Conservation (phyloP, 1,140 invertebrate species). For the Xylocopa sonorina region DNA sequence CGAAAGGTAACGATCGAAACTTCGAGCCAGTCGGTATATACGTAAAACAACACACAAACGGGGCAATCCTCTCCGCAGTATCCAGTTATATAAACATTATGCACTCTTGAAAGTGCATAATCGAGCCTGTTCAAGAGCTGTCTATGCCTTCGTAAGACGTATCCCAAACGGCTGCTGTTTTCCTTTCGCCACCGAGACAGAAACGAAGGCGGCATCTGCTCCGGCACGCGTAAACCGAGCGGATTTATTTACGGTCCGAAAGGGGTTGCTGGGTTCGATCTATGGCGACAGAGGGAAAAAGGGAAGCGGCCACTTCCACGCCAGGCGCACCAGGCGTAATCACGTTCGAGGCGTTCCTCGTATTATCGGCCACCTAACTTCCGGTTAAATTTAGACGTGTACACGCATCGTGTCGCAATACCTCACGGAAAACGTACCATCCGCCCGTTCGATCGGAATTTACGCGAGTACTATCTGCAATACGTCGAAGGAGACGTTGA, state of each 20-base stretch:
- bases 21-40: neutral
- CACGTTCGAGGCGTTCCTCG: slow-evolving; percentile 22
- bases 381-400: slow-evolving; percentile 54
- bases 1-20: neutral
- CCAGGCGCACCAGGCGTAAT: slow-evolving; percentile 44
- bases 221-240: slow-evolving; percentile 38
- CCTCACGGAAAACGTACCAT: neutral
- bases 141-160: slow-evolving; percentile 9
- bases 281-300: slow-evolving; percentile 40
- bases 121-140: slow-evolving; percentile 18
- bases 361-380: slow-evolving; percentile 39
- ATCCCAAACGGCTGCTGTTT: slow-evolving; percentile 50
- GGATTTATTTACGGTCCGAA: slow-evolving; percentile 58
- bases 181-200: slow-evolving; percentile 28
- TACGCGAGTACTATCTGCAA: neutral
- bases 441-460: neutral
- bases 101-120: slow-evolving; percentile 7
- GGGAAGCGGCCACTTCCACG: slow-evolving; percentile 43
- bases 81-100: neutral
- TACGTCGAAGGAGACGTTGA: neutral
- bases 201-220: slow-evolving; percentile 49
- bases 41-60: neutral
- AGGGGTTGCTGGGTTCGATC: slow-evolving; percentile 56
- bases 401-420: neutral
- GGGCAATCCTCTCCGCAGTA: neutral